Base-by-base conservation (phyloP, 92 coral and sea anemone species). In the Pocillopora grandis region DNA sequence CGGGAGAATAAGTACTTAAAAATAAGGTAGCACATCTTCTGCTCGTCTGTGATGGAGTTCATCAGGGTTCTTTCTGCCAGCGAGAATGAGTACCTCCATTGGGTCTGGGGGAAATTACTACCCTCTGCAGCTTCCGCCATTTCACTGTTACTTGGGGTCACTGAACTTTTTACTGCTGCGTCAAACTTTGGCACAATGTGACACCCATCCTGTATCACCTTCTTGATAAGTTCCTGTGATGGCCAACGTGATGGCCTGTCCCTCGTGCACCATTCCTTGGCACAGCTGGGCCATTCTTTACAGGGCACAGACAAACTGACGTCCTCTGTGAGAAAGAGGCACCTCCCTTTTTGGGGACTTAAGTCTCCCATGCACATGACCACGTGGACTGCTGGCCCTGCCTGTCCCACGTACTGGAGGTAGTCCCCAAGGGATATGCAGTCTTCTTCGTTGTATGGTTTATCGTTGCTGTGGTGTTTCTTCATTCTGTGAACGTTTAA, bases 171-270 rank as follows among this genome's bases (percentile, higher is more conserved):
- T 60, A 73, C 92, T 57, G 70, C 71, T 49, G 86, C 82, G 62
- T 89, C 87, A 85, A 83, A 89, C 87, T 85, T 89, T 31, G 92
- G 92, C 77, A 89, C 92, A 71, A 89, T 66, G 70, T 89, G 92
- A 35, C 92, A 89, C n/a, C 92, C 89, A 76, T 62, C 86, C 66
- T 75, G 78, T 37, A 67, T 60, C 20, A 89, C 92, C 89, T 85
- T 75, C 10, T 89, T 66, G 59, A 84, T 80, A 52, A 89, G 79
- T 35, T 89, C 78, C 80, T 23, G 75, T 17, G 89, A 10, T n/a
- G 92, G 92, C 92, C 92, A 89, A 61, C 92, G 87, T 37, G 86
- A 89, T 23, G 89, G 71, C 60, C 76, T 89, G 10, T 80, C 80
- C 80, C 92, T 67, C n/a, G 62, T n/a, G 21, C 71, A 18, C 92